A percentile compares a stretch with the other conserved stretches of the same genome.
phyloP scores from a whole-genome alignment of 2,888 invertebrate genomes.

The Acanthacorydalis orientalis region DNA sequence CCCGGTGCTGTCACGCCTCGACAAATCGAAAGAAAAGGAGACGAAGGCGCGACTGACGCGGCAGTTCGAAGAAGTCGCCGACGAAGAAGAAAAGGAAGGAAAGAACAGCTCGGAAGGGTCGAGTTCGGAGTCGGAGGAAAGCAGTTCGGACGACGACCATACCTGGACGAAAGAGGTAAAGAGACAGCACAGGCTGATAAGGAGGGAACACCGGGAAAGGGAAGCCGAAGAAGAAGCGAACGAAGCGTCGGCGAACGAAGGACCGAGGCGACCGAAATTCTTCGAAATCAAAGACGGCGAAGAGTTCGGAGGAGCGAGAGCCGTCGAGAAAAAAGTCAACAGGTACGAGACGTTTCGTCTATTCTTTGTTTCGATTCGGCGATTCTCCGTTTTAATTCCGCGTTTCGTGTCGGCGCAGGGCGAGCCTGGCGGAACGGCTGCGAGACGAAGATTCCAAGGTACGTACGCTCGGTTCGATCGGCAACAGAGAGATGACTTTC shows the following conservation, averaged over 20 bases:
- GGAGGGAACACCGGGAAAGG: slow-evolving; percentile 30
- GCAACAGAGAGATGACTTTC: slow-evolving; percentile 71
- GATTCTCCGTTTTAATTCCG: no score
- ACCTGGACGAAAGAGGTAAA: slow-evolving; percentile 67
- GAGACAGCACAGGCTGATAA: slow-evolving; percentile 50
- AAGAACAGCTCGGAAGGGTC: slow-evolving; percentile 28
- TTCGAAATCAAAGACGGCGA: slow-evolving; percentile 42
- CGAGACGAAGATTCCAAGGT: slow-evolving; percentile 36
- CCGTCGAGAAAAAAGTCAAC: slow-evolving; percentile 31
- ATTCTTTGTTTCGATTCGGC: no score
- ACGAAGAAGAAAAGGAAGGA: slow-evolving; percentile 27
- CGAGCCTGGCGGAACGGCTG: slow-evolving; percentile 52
- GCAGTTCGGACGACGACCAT: slow-evolving; percentile 66
- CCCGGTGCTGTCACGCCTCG: slow-evolving; percentile 71
- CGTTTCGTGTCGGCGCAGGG: background rate
- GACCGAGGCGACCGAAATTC: slow-evolving; percentile 32
- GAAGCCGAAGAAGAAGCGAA: slow-evolving; percentile 21
- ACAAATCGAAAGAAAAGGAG: slow-evolving; percentile 48
- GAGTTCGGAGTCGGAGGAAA: slow-evolving; percentile 15
- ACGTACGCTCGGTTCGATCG: slow-evolving; percentile 38
- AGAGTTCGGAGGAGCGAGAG: slow-evolving; percentile 36
- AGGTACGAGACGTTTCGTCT: slow-evolving; percentile 24
- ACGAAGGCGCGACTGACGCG: slow-evolving; percentile 36
- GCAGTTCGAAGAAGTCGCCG: slow-evolving; percentile 32
- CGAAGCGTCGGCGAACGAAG: slow-evolving; percentile 12